Evolutionary conservation across 2,888 invertebrate genomes (phyloP), one percentile per base, ranked within the genome.

Genomic region (Pandemis corylana): DNA sequence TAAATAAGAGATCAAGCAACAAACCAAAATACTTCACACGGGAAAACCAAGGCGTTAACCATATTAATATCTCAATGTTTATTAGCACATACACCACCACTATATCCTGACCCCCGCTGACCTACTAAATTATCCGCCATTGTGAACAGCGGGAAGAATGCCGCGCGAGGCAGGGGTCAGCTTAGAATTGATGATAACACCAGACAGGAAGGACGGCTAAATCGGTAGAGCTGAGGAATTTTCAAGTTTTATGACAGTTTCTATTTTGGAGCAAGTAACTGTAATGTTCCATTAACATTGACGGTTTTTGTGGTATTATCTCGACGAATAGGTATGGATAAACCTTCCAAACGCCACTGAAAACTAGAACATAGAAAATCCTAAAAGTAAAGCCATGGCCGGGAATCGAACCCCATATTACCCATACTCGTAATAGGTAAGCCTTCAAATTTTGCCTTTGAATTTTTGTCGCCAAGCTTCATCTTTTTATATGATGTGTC

Each of bases 31-130:
- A 72, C 85, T 90, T 92, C 92, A 87, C 92, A 92, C 92, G 92
- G 92, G 91, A 91, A 92, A 84, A 81, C 76, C 80, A 80, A 77
- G 75, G 91, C 88, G 92, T 86, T 92, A 92, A 92, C 87, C 82
- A 89, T 84, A 91, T 91, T 91, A 92, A 92, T 87, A 85, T 83
- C 84, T 82, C 81, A 85, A 79, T 84, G 82, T 78, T 77, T 82
- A 86, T 90, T 90, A 91, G 87, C 90, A 84, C 85, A 72, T 76
- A 56, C 71, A 61, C 69, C 78, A 78, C 88, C 84, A 83, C 44
- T 70, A 5, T 64, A 73, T 36, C 12, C 0, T 67, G 84, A 79
- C 44, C 74, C 20, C 44, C 65, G 2, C 69, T 74, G 74, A 74
- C 69, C 74, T 13, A 61, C 28, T 49, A 61, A 70, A 66, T 70